Base-by-base conservation (phyloP, 1,140 invertebrate species). In the Apis cerana region DNA sequence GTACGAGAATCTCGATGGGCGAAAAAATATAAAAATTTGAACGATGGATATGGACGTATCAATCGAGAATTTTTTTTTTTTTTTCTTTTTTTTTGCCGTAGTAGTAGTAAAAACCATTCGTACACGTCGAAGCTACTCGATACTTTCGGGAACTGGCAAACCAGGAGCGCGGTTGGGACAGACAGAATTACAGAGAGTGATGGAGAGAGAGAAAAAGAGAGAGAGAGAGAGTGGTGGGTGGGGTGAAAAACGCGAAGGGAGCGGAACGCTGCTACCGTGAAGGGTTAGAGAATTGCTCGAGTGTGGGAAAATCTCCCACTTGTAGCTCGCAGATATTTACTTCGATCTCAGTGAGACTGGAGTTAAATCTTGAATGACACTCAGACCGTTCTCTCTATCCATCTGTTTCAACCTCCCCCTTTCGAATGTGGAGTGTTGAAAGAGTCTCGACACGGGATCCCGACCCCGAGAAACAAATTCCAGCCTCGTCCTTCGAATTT, bases 241-340 rank as follows among this genome's bases (percentile, higher is more conserved):
- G 80, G 75, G 76, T 68, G 69, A 75, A 85, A 78, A 85, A 82
- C 80, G 80, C 68, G 76, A 76, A 58, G 80, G 72, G 56, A 67
- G 54, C 69, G 74, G 75, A 71, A 21, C 52, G 27, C 52, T 19
- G 68, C 58, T 19, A 61, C 58, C 54, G 74, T 43, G 65, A 85
- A 86, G 80, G 86, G 85, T 84, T 85, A 75, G 84, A 85, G 82
- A 79, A 79, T 77, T 69, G 81, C 85, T 88, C 86, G 84, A 88
- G 87, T 78, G 88, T 87, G 86, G 87, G 86, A 89, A 92, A 92
- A 92, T 93, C 90, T 93, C 90, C 91, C 92, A 93, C 92, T 93
- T 93, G 92, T 93, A 91, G 92, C 92, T 91, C 85, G 61, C 87
- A 89, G 90, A 93, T 92, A 92, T 93, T 93, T 92, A 92, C 92